Evolutionary conservation across 2,888 invertebrate species (phyloP).

Genomic region (Pegoplata infirma): DNA sequence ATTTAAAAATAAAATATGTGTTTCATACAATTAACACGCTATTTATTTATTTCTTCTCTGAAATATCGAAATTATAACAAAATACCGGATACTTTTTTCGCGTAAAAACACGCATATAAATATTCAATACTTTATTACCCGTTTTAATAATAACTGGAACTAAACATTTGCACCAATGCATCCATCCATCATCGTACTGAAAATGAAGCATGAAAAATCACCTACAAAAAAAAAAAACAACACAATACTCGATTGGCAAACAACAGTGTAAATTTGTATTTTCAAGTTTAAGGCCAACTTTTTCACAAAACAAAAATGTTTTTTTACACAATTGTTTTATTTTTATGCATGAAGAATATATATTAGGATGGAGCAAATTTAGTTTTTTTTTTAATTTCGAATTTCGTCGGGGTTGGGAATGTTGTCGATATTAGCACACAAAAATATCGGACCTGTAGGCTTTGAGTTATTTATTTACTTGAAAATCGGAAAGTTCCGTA

Average conservation of each 20-base stretch:
- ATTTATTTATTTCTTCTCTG: too few species aligned
- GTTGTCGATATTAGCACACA: too few species aligned
- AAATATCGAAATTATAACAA: too few species aligned
- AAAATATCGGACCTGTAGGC: too few species aligned
- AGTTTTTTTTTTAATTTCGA: too few species aligned
- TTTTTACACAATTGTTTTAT: background rate
- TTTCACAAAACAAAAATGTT: background rate
- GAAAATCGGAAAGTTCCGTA: too few species aligned
- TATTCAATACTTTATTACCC: background rate
- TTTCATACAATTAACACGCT: background rate
- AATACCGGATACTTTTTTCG: background rate
- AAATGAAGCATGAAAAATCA: background rate
- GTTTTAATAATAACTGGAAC: background rate
- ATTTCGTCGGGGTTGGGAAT: too few species aligned
- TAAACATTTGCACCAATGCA: background rate
- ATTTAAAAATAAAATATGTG: too few species aligned
- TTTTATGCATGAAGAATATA: background rate
- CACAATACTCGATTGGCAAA: background rate
- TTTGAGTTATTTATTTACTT: too few species aligned
- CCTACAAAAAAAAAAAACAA: background rate
- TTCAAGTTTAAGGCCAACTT: background rate
- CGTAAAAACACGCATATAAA: background rate
- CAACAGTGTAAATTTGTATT: background rate
- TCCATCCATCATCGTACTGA: background rate
- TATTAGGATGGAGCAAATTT: too few species aligned